phyloP scores from a whole-genome alignment of 2,113 vertebrate species.

The Aplodontia rufa region DNA sequence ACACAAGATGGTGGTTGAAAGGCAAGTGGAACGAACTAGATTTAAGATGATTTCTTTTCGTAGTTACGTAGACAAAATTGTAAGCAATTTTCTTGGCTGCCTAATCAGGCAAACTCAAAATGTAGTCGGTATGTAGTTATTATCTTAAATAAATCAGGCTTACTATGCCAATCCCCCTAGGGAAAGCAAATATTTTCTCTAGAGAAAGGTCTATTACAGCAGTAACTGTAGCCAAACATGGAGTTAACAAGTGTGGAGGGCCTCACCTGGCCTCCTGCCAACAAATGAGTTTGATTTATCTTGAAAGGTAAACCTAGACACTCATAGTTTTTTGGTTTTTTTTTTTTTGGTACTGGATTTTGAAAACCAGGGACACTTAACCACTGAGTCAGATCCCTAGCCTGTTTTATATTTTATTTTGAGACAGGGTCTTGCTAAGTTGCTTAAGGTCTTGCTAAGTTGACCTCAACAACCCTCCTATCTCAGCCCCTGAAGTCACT shows the following conservation, averaged over 20 bases:
- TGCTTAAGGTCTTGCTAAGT: no score
- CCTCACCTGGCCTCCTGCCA: not conserved
- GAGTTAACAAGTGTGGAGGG: not conserved
- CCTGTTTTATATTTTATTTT: no score
- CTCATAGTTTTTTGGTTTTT: no score
- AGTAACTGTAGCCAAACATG: not conserved
- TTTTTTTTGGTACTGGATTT: no score
- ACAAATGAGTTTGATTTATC: not conserved
- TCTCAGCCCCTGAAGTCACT: no score
- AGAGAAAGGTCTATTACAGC: not conserved
- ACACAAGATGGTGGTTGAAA: slow-evolving; percentile 96
- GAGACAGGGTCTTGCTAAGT: no score
- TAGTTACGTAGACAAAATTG: not conserved
- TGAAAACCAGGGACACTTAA: no score
- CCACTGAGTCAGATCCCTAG: no score
- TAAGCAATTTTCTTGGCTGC: not conserved
- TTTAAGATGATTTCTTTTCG: no score
- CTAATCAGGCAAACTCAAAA: not conserved
- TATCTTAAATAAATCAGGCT: not conserved
- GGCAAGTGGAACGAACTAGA: slow-evolving; percentile 80
- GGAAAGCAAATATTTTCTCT: not conserved
- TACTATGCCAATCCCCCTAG: not conserved
- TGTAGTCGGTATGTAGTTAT: not conserved
- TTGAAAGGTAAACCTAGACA: not conserved
- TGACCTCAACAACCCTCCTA: no score